Percentiles rank a stretch among this genome's conserved stretches.
These are phyloP conservation scores for Corynorhinus townsendii DNA, from an alignment of 2,113 vertebrate species.

Conservation along the genomic window DNA sequence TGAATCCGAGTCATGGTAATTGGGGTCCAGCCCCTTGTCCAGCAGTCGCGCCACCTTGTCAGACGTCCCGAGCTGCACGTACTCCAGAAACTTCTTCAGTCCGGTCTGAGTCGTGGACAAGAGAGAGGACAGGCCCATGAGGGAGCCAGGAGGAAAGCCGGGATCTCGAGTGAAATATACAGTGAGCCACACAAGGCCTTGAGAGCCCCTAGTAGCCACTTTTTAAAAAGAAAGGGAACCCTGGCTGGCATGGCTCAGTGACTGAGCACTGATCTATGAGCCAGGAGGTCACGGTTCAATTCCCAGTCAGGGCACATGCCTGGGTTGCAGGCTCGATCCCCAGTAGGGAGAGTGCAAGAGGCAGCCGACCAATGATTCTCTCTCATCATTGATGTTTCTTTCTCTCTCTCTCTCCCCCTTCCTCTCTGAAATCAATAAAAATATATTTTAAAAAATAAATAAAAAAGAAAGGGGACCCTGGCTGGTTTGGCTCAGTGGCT, in stretches of 20 bases:
- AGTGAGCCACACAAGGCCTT: fast-evolving
- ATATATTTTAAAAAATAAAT: too few species aligned
- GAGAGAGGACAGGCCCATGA: background rate
- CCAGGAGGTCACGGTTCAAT: too few species aligned
- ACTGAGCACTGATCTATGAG: too few species aligned
- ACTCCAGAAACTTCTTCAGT: conserved; percentile 93
- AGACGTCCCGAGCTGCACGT: conserved; percentile 87
- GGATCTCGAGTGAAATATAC: background rate
- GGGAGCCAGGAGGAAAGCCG: background rate
- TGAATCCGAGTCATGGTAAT: conserved; percentile 91
- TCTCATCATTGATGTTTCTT: background rate
- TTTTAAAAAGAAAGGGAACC: background rate
- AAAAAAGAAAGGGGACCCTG: too few species aligned
- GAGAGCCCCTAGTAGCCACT: background rate
- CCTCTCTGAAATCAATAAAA: too few species aligned
- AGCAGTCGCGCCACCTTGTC: conserved; percentile 92
- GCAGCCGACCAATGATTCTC: too few species aligned
- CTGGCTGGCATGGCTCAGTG: background rate
- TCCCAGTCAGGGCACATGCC: too few species aligned
- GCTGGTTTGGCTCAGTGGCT: too few species aligned
- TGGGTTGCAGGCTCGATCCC: too few species aligned
- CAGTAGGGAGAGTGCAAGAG: too few species aligned
- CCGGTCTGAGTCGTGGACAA: conserved; percentile 81
- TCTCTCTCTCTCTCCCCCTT: too few species aligned
- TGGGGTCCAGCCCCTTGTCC: conserved; percentile 94